phyloP scores from a whole-genome alignment of 2,113 vertebrate genomes.

The Charadrius vociferus region DNA sequence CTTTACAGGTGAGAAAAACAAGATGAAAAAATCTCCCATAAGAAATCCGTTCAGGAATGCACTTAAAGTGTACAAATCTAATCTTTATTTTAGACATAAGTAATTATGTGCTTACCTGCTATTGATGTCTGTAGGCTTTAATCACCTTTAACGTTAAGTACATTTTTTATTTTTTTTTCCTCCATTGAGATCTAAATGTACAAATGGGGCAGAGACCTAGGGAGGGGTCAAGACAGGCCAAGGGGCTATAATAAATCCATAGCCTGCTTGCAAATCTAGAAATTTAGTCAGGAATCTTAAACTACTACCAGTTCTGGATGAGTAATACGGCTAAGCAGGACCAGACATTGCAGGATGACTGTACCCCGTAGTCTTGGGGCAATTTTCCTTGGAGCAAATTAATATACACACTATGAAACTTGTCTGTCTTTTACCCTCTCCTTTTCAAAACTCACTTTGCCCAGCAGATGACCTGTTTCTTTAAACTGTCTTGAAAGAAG shows the following conservation, averaged over 20 bases:
- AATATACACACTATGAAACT: not conserved
- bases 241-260: not conserved
- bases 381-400: not conserved
- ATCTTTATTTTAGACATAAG: not conserved
- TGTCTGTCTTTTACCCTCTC: not conserved
- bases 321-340: not conserved
- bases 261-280: not conserved
- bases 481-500: not conserved
- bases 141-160: not conserved
- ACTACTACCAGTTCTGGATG: not conserved
- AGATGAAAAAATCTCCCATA: not conserved
- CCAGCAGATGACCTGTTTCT: not conserved
- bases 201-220: not conserved
- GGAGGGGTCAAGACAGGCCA: not conserved
- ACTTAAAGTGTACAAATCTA: slow-evolving; percentile 8
- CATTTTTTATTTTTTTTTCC: not conserved
- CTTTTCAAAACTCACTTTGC: not conserved
- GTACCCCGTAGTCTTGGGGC: rapidly evolving
- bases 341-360: not conserved
- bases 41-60: slow-evolving; percentile 47
- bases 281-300: not conserved
- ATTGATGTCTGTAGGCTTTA: slow-evolving; percentile 17
- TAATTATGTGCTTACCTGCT: slow-evolving; percentile 31
- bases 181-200: not conserved
- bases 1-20: not conserved